Evolutionary conservation across 1,140 invertebrate genomes (phyloP).

Genomic region (Ladona fulva): DNA sequence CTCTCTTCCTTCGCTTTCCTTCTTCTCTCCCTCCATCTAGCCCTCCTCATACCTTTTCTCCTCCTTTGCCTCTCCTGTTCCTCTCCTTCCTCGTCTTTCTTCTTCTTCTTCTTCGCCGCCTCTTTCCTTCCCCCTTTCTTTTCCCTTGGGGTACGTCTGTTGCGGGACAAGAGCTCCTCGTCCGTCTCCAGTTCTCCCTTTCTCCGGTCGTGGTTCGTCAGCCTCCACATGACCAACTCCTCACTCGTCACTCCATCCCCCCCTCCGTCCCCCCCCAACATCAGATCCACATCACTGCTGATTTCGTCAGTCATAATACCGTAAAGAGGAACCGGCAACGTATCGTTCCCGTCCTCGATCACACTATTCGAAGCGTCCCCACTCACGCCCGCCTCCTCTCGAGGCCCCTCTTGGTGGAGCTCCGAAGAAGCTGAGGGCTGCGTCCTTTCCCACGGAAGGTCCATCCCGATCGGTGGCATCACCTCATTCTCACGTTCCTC

Average conservation of each 20-base stretch:
- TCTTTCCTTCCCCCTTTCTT: not conserved
- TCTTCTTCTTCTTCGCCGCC: not conserved
- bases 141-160: not conserved
- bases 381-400: not conserved
- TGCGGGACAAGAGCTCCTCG: not conserved
- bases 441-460: not conserved
- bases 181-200: not conserved
- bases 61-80: not conserved
- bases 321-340: not conserved
- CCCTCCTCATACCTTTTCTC: not conserved
- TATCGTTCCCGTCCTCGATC: not conserved
- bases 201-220: conserved; percentile 6
- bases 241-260: not conserved
- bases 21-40: not conserved
- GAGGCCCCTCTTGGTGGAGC: not conserved
- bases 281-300: not conserved
- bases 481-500: not conserved
- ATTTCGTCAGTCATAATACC: not conserved
- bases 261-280: not conserved
- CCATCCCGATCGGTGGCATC: not conserved
- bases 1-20: not conserved
- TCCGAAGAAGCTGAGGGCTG: not conserved
- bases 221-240: conserved; percentile 2
- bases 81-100: not conserved
- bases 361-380: not conserved